These are phyloP conservation scores for Ischnus inquisitorius DNA, from an alignment of 2,888 invertebrate species.

Conservation along the genomic window DNA sequence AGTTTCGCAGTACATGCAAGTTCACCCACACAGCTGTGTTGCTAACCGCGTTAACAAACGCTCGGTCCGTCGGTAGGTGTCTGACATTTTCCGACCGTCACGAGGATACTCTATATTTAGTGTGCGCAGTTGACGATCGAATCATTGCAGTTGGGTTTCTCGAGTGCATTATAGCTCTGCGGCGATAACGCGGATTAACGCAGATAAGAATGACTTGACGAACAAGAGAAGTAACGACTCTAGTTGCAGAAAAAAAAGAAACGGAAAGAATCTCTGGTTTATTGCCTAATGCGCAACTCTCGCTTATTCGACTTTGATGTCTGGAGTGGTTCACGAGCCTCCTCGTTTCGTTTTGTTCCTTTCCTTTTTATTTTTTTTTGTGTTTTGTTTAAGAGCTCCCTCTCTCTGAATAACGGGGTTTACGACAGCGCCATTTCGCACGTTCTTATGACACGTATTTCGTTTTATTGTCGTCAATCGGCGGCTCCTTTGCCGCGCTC, in stretches of 20 bases:
- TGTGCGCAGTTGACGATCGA: no score
- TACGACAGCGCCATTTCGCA: conserved; percentile 55
- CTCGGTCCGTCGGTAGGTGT: conserved; percentile 39
- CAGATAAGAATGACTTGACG: not conserved
- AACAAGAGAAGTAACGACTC: not conserved
- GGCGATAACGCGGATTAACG: no score
- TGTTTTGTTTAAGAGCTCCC: not conserved
- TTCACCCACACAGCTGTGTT: conserved; percentile 10
- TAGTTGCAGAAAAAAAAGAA: not conserved
- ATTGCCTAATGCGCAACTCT: conserved; percentile 9
- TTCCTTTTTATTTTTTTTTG: conserved; percentile 8
- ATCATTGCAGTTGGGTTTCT: no score
- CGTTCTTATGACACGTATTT: conserved; percentile 62
- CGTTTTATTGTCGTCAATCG: conserved; percentile 60
- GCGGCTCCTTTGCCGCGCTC: conserved; percentile 16
- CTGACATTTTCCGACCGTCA: conserved; percentile 53
- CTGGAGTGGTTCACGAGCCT: not conserved
- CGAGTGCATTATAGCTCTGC: no score
- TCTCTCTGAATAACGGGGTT: conserved; percentile 50
- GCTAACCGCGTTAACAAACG: conserved; percentile 52
- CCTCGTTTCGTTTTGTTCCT: conserved; percentile 12
- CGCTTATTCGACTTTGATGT: not conserved
- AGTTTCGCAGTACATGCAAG: conserved; percentile 33
- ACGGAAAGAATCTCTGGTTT: not conserved
- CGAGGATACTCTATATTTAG: conserved; percentile 3